phyloP scores from a whole-genome alignment of 2,888 invertebrate species.

The Hirtodrosophila confusa region DNA sequence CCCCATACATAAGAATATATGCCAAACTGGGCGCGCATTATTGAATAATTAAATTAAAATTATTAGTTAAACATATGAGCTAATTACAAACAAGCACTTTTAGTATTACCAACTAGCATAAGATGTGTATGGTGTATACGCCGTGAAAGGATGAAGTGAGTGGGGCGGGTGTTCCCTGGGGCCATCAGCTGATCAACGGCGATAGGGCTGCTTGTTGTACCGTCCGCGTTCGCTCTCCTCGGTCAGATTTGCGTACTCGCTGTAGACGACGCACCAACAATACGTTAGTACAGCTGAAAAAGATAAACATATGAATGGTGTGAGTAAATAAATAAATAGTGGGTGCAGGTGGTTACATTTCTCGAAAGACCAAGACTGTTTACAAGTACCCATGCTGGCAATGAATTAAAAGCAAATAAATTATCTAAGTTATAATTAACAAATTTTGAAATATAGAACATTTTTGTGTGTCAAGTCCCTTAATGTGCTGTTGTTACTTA shows the following conservation, averaged over 20 bases:
- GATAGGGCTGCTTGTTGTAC: slow-evolving; percentile 90
- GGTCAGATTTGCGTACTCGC: slow-evolving; percentile 89
- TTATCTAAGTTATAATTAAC: too few relatives aligned
- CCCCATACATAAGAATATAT: slow-evolving; percentile 23
- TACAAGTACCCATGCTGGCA: too few relatives aligned
- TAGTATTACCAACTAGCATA: slow-evolving; percentile 50
- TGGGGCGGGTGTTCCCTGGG: neutral
- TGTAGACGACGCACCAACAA: slow-evolving; percentile 93
- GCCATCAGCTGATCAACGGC: slow-evolving; percentile 73
- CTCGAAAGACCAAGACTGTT: too few relatives aligned
- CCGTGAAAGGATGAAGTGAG: slow-evolving; percentile 19
- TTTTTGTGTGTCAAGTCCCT: too few relatives aligned
- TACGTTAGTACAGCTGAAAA: slow-evolving; percentile 89
- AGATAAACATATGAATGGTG: neutral
- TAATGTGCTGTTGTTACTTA: too few relatives aligned
- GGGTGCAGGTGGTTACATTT: neutral
- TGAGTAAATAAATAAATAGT: neutral
- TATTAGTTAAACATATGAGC: slow-evolving; percentile 68
- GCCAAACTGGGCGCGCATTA: slow-evolving; percentile 32
- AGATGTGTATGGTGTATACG: slow-evolving; percentile 27
- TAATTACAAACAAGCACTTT: slow-evolving; percentile 58
- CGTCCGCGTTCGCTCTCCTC: slow-evolving; percentile 89
- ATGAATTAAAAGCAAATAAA: too few relatives aligned
- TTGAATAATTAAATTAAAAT: slow-evolving; percentile 63
- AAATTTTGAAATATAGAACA: too few relatives aligned